These are phyloP conservation scores for Bothrops alternatus DNA, from an alignment of 2,797 vertebrate species.

Conservation along the genomic window DNA sequence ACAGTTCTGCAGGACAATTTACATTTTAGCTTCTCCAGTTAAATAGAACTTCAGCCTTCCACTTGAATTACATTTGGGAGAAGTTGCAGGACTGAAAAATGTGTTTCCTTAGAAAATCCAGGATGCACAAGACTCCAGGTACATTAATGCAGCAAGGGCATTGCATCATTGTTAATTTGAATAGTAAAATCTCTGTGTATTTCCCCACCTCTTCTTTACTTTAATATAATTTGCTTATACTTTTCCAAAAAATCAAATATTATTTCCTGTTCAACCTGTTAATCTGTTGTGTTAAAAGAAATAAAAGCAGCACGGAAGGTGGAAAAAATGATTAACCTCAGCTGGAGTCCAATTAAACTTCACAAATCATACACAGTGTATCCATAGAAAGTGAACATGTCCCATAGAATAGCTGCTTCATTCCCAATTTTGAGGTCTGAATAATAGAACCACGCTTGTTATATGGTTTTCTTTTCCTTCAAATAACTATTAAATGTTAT, in stretches of 20 bases:
- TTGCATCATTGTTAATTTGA: constrained; percentile 45
- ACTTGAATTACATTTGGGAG: neutral
- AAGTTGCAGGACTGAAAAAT: neutral
- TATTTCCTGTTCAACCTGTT: constrained; percentile 57
- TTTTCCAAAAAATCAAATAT: constrained; percentile 42
- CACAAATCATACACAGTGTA: constrained; percentile 32
- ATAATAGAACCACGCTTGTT: constrained; percentile 17
- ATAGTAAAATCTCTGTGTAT: constrained; percentile 25
- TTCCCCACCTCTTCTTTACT: constrained; percentile 49
- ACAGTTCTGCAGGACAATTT: neutral
- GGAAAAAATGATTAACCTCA: constrained; percentile 23
- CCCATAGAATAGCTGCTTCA: neutral
- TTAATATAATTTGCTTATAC: constrained; percentile 26
- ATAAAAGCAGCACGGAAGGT: constrained; percentile 42
- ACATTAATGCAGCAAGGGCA: constrained; percentile 19
- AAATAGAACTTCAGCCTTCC: neutral
- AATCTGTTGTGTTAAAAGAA: constrained; percentile 46
- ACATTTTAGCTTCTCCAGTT: neutral
- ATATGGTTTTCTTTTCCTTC: neutral
- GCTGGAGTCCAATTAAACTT: constrained; percentile 46
- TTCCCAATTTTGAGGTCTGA: constrained; percentile 27
- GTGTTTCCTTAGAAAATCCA: neutral
- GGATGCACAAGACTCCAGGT: neutral
- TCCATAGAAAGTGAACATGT: constrained; percentile 20
- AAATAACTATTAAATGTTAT: constrained; percentile 19